Evolutionary conservation across 2,113 vertebrate species (phyloP).

Genomic region (Suncus etruscus): DNA sequence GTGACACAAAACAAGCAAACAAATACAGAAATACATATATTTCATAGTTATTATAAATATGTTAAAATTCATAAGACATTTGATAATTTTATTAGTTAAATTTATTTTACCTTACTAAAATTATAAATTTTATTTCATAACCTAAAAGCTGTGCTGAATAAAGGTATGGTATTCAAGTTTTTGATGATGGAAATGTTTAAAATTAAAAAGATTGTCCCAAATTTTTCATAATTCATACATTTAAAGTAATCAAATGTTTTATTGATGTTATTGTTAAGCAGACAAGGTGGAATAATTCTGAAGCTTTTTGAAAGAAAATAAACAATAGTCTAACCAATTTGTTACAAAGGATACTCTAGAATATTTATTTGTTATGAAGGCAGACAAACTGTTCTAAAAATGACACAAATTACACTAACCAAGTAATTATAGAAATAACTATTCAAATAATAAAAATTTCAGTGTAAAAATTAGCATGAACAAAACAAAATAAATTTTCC

Average conservation of each 20-base stretch:
- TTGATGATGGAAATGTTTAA: neutral
- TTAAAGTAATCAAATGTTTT: neutral
- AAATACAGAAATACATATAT: neutral
- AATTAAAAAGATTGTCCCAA: neutral
- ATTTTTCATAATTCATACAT: neutral
- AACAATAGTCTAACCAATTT: neutral
- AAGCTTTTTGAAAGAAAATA: neutral
- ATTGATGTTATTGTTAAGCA: neutral
- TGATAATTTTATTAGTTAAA: neutral
- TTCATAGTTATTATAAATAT: neutral
- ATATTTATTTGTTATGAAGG: neutral
- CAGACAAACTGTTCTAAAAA: neutral
- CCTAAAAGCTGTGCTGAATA: neutral
- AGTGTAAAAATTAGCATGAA: conserved; percentile 50
- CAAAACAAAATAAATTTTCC: conserved; percentile 50
- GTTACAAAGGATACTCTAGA: neutral
- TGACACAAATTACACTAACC: neutral
- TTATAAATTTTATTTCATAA: neutral
- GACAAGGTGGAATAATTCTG: neutral
- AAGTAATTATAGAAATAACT: neutral
- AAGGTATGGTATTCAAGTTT: neutral
- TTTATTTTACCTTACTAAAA: neutral
- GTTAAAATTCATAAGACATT: neutral
- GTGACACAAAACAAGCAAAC: neutral
- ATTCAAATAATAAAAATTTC: neutral